Evolutionary conservation across 2,888 invertebrate species (phyloP).

Genomic region (Scaptomyza tumidula): DNA sequence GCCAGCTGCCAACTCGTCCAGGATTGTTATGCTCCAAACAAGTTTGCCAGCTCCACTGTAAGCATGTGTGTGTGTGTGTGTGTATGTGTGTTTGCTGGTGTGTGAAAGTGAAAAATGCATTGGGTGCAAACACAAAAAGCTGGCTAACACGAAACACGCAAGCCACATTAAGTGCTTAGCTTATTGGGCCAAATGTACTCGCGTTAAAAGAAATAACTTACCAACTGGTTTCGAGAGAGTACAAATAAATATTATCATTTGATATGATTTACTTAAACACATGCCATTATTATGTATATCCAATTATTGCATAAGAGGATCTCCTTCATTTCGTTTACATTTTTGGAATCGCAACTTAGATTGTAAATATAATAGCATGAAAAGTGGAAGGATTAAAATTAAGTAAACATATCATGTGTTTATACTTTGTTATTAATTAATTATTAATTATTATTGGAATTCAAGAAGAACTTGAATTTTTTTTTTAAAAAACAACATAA

Average conservation of each 20-base stretch:
- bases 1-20: conserved; percentile 11
- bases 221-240: conserved; percentile 19
- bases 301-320: background rate
- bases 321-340: background rate
- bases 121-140: conserved; percentile 29
- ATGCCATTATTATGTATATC: conserved; percentile 3
- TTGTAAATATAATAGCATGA: background rate
- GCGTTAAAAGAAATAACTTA: background rate
- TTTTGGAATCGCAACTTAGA: background rate
- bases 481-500: too few species aligned
- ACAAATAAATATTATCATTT: conserved; percentile 11
- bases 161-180: conserved; percentile 35
- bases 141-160: conserved; percentile 34
- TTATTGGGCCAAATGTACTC: conserved; percentile 40
- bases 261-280: conserved; percentile 9
- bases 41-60: conserved; percentile 30
- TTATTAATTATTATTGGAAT: too few species aligned
- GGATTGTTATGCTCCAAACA: conserved; percentile 12
- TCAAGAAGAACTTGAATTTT: too few species aligned
- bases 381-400: background rate
- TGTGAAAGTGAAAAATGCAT: conserved; percentile 64
- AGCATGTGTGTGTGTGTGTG: conserved; percentile 38
- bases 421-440: too few species aligned
- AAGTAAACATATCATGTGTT: too few species aligned
- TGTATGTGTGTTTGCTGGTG: conserved; percentile 35